A percentile compares a stretch with the other conserved stretches of the same genome.
Evolutionary conservation across 2,797 vertebrate genomes (phyloP).

Genomic region (Ibycter americanus): DNA sequence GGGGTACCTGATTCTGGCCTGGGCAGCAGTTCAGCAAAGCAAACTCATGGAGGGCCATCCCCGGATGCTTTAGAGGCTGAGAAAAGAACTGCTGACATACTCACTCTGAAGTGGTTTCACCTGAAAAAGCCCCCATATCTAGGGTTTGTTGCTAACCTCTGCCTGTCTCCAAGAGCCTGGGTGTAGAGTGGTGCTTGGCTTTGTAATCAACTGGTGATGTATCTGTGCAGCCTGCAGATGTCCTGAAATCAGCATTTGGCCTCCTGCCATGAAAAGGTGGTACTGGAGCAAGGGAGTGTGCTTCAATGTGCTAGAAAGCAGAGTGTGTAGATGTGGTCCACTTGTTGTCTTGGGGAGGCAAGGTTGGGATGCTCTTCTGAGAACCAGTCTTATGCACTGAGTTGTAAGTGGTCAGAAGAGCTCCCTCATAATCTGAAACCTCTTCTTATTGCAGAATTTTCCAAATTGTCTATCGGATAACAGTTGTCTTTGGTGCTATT

Average conservation of each 20-base stretch:
- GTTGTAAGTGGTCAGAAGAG: neutral
- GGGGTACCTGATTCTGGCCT: neutral
- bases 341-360: neutral
- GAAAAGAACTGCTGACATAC: neutral
- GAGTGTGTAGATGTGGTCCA: neutral
- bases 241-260: neutral
- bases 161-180: neutral
- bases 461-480: neutral
- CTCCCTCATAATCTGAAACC: neutral
- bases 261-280: neutral
- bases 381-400: neutral
- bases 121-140: neutral
- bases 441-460: neutral
- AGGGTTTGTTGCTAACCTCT: neutral
- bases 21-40: neutral
- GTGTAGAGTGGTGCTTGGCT: neutral
- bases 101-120: neutral
- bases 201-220: neutral
- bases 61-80: neutral
- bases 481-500: neutral
- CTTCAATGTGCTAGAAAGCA: neutral
- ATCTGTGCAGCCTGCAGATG: neutral
- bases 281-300: neutral
- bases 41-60: neutral
- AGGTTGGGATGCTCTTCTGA: neutral